Percentiles rank a stretch among this genome's conserved stretches.
phyloP scores from a whole-genome alignment of 1,140 invertebrate genomes.

The Lordiphosa clarofinis region DNA sequence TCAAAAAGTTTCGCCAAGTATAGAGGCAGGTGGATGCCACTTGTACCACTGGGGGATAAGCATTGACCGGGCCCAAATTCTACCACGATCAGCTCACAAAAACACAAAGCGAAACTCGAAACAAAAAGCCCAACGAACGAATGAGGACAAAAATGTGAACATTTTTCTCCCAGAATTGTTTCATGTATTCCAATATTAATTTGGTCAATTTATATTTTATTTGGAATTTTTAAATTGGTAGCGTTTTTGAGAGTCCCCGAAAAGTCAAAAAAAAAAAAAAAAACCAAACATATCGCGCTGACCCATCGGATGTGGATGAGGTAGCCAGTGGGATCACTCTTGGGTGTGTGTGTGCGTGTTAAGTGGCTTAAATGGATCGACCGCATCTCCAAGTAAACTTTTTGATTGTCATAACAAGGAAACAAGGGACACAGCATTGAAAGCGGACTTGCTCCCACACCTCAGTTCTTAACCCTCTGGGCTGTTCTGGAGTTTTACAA shows the following conservation, averaged over 20 bases:
- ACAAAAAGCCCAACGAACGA: slow-evolving; percentile 22
- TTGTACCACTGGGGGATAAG: slow-evolving; percentile 17
- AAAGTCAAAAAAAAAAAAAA: not conserved
- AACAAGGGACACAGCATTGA: slow-evolving; percentile 6
- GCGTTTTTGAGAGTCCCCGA: slow-evolving; percentile 51
- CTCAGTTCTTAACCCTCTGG: not conserved
- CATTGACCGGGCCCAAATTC: slow-evolving; percentile 20
- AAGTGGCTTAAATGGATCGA: slow-evolving; percentile 71
- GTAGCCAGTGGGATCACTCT: slow-evolving; percentile 24
- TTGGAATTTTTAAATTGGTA: slow-evolving; percentile 80
- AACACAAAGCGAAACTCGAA: slow-evolving; percentile 6
- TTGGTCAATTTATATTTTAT: slow-evolving; percentile 80
- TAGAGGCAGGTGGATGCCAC: slow-evolving; percentile 6
- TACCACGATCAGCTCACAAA: slow-evolving; percentile 17
- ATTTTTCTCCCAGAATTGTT: slow-evolving; percentile 79
- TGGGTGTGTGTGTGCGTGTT: slow-evolving; percentile 37
- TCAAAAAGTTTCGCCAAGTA: slow-evolving; percentile 12
- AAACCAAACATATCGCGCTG: slow-evolving; percentile 54
- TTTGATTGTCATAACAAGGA: slow-evolving; percentile 47
- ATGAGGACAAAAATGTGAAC: slow-evolving; percentile 55
- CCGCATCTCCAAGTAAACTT: slow-evolving; percentile 9
- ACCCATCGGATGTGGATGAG: slow-evolving; percentile 47
- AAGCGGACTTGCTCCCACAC: not conserved
- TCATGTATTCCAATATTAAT: slow-evolving; percentile 78
- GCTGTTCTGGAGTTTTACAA: not conserved